Evolutionary conservation across 1,140 invertebrate genomes (phyloP).

Genomic region (Drosophila cardini): DNA sequence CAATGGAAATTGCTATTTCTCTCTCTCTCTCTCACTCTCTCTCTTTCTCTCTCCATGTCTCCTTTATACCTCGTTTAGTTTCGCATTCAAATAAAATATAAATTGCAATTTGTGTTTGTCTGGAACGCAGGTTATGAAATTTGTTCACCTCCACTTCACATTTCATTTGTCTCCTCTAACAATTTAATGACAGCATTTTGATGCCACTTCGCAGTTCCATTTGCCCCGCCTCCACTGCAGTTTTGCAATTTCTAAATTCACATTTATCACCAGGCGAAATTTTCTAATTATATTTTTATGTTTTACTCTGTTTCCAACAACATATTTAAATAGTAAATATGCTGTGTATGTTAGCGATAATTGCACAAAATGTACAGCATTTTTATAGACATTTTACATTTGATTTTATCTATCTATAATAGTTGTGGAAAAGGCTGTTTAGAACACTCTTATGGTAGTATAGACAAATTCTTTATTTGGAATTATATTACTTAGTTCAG

Average conservation of each 20-base stretch:
- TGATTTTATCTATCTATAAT: no score
- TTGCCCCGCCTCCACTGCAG: conserved; percentile 1
- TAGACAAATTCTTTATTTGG: no score
- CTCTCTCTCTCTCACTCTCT: not conserved
- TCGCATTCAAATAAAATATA: conserved; percentile 67
- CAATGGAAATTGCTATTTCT: conserved; percentile 5
- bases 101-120: conserved; percentile 68
- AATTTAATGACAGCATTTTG: conserved; percentile 70
- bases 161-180: not conserved
- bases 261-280: conserved; percentile 47
- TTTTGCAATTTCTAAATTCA: conserved; percentile 28
- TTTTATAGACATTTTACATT: conserved; percentile 52
- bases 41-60: not conserved
- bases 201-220: conserved; percentile 23
- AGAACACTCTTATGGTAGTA: no score
- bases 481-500: no score
- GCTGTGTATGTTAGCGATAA: conserved; percentile 46
- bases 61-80: conserved; percentile 1
- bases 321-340: conserved; percentile 62
- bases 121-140: conserved; percentile 59
- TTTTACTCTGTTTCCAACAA: conserved; percentile 43
- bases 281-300: conserved; percentile 50
- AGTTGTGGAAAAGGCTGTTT: no score
- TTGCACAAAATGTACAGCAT: conserved; percentile 65
- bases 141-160: not conserved